phyloP scores from a whole-genome alignment of 2,797 vertebrate species.

The Halcyon chelicuti region DNA sequence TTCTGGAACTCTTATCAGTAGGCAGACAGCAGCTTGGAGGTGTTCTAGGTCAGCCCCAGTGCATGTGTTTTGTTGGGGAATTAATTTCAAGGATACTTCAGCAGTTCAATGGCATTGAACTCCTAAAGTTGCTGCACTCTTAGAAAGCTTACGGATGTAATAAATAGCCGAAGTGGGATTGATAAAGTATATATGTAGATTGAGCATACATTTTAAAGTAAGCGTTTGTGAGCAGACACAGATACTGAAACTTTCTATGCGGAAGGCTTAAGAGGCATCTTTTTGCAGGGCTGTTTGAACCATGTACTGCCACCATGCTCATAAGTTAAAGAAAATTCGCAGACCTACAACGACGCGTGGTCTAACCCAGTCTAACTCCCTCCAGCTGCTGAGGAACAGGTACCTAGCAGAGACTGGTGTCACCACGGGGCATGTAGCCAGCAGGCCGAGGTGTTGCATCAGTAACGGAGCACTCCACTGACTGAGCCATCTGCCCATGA shows the following conservation, averaged over 20 bases:
- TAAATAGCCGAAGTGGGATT: background rate
- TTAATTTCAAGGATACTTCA: background rate
- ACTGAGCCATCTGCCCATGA: accelerated
- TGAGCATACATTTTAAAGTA: background rate
- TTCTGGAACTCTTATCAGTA: background rate
- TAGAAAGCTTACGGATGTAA: background rate
- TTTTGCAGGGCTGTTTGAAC: background rate
- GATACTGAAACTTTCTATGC: background rate
- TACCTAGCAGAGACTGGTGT: background rate
- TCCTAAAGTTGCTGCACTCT: background rate
- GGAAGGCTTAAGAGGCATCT: background rate
- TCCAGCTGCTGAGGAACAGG: background rate
- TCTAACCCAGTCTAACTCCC: background rate
- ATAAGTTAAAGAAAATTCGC: background rate
- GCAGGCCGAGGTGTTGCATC: background rate
- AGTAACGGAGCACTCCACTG: accelerated
- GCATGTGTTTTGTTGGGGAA: background rate
- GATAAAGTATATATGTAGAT: background rate
- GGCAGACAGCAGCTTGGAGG: background rate
- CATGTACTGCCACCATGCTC: background rate
- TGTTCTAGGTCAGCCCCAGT: background rate
- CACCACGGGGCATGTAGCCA: background rate
- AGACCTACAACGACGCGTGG: background rate
- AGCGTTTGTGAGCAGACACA: background rate
- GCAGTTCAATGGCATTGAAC: background rate